These are phyloP conservation scores for Microchrysa polita DNA, from an alignment of 2,888 invertebrate genomes.

Conservation along the genomic window DNA sequence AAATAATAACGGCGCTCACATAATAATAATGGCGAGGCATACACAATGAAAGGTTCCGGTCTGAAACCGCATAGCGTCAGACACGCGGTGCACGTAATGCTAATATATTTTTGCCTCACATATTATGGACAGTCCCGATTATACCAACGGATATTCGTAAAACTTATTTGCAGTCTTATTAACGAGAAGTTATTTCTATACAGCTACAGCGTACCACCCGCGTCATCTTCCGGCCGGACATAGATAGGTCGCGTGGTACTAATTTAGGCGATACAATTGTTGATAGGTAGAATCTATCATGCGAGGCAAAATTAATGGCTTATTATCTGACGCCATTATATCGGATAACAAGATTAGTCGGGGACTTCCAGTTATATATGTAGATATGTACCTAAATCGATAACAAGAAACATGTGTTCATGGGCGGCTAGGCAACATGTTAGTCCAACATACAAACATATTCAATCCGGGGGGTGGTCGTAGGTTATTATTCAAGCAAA, in stretches of 20 bases:
- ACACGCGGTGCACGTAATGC: slow-evolving; percentile 21
- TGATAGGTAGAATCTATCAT: slow-evolving; percentile 36
- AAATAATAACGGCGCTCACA: slow-evolving; percentile 33
- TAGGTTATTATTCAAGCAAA: no score
- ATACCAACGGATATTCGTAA: slow-evolving; percentile 10
- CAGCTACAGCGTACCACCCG: no score
- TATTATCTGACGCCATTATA: slow-evolving; percentile 11
- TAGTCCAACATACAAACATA: neutral
- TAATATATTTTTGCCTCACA: slow-evolving; percentile 21
- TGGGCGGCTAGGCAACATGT: neutral
- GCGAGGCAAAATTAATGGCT: slow-evolving; percentile 22
- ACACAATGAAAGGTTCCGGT: slow-evolving; percentile 1
- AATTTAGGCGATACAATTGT: neutral
- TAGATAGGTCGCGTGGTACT: neutral
- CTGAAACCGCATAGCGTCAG: neutral
- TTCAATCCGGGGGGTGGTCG: no score
- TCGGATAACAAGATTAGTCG: neutral
- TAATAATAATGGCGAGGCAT: slow-evolving; percentile 13
- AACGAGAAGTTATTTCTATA: slow-evolving; percentile 31
- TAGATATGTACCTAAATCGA: no score
- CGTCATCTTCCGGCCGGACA: neutral
- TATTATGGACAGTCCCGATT: slow-evolving; percentile 19
- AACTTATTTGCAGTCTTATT: slow-evolving; percentile 43
- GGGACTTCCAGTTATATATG: neutral
- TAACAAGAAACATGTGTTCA: neutral